Conservation (phyloP, 2,888 invertebrate genomes). For the Meiosimyza platycephala region DNA sequence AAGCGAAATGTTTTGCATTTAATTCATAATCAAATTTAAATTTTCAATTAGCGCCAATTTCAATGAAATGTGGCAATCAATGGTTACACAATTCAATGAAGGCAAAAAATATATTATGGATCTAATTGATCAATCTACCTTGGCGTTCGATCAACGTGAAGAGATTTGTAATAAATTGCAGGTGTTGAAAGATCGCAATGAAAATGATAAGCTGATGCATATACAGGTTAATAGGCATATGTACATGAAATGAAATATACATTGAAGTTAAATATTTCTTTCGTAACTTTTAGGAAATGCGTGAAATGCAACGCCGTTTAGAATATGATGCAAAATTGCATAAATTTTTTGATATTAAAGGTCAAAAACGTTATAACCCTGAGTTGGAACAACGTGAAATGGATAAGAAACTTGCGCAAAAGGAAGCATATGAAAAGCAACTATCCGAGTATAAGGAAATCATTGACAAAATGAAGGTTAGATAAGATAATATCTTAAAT, state of each 20-base stretch:
- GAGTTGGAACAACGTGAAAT: constrained; percentile 81
- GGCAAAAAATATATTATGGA: constrained; percentile 87
- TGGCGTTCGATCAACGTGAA: constrained; percentile 89
- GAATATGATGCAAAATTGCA: constrained; percentile 88
- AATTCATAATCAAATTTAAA: no score
- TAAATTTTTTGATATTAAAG: constrained; percentile 86
- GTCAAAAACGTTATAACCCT: constrained; percentile 80
- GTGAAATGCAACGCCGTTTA: constrained; percentile 85
- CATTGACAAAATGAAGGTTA: constrained; percentile 79
- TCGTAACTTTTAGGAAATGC: constrained; percentile 82
- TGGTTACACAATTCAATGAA: constrained; percentile 79
- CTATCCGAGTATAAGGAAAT: constrained; percentile 81
- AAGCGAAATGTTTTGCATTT: no score
- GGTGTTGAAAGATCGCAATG: constrained; percentile 81
- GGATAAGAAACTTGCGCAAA: constrained; percentile 75
- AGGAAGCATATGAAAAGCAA: constrained; percentile 77
- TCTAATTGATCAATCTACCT: constrained; percentile 87
- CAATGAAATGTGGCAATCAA: constrained; percentile 82
- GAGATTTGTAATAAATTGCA: constrained; percentile 84
- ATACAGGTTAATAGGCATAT: constrained; percentile 70
- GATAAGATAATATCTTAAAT: no score
- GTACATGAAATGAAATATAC: not conserved
- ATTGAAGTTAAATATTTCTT: no score
- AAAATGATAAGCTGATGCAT: constrained; percentile 76
- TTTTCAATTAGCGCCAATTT: constrained; percentile 75